Base-by-base conservation (phyloP, 2,797 vertebrate species). In the Microctenopoma steveboyesi region DNA sequence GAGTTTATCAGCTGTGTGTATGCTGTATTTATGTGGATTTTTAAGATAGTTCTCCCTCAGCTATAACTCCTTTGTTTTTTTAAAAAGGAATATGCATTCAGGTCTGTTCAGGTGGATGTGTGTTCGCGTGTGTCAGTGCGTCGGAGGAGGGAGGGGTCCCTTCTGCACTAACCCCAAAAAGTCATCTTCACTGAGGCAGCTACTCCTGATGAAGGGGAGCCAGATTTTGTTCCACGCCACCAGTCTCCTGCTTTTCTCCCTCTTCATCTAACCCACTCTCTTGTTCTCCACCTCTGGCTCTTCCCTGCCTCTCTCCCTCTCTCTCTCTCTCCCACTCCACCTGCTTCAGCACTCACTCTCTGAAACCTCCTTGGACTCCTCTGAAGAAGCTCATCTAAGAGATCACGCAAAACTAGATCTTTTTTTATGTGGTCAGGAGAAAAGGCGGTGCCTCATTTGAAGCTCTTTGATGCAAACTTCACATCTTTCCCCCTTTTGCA, bases 121-220 rank as follows among this genome's bases (percentile, higher is more conserved):
- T 42, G 10, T 45, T 35, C 49, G 52, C 37, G 9, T 53, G 43
- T 53, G n/a, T 68, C 61, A 22, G 48, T 72, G 57, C n/a, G 6
- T 1, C 15, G 18, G n/a, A 37, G 56, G 18, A 47, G 49, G 62
- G 75, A 74, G 45, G 56, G 51, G 74, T 87, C 85, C 78, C 84
- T 69, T 64, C 79, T 89, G 85, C 73, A 79, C 82, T 91, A 91
- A 90, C 89, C 88, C 78, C 86, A 90, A 92, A 91, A 86, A 92
- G 89, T 93, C 89, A 90, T 82, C 85, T 86, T 90, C 72, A 83
- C 60, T 87, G 69, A 88, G 68, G 73, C 76, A 79, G 72, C 75
- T 75, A 18, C 73, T 60, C n/a, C 67, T 89, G 85, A 88, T 90
- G 78, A 88, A 86, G 83, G 63, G 74, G 74, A 78, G 61, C 70